Conservation (phyloP, 1,140 invertebrate species). For the Microplitis demolitor region DNA sequence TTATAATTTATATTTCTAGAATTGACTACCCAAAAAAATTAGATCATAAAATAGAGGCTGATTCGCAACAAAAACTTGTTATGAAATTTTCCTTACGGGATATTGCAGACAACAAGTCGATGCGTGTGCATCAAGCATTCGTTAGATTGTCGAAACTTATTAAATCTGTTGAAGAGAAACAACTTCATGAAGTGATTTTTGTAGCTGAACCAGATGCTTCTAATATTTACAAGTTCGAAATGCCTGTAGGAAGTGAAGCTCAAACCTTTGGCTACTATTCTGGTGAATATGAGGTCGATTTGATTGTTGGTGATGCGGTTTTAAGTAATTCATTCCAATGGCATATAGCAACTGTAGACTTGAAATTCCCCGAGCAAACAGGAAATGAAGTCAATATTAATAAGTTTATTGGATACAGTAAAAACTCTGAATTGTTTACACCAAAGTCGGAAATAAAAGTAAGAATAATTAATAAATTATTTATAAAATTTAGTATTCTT, state of each 20-base stretch:
- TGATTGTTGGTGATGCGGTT: slow-evolving; percentile 90
- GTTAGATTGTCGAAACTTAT: slow-evolving; percentile 70
- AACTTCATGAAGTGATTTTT: slow-evolving; percentile 86
- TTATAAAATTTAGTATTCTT: slow-evolving; percentile 52
- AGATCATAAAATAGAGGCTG: slow-evolving; percentile 72
- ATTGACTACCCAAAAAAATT: slow-evolving; percentile 76
- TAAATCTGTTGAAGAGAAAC: slow-evolving; percentile 60
- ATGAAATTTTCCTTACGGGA: slow-evolving; percentile 84
- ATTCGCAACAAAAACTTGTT: slow-evolving; percentile 87
- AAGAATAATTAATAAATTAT: slow-evolving; percentile 17
- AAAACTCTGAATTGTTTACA: slow-evolving; percentile 56
- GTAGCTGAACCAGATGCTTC: slow-evolving; percentile 86
- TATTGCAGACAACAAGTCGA: slow-evolving; percentile 68
- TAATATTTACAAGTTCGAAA: slow-evolving; percentile 88
- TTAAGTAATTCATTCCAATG: slow-evolving; percentile 89
- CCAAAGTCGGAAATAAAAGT: slow-evolving; percentile 85
- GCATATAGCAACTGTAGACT: slow-evolving; percentile 76
- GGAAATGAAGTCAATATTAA: slow-evolving; percentile 47
- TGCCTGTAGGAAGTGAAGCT: slow-evolving; percentile 81
- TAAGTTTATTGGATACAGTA: slow-evolving; percentile 51
- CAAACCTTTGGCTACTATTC: slow-evolving; percentile 80
- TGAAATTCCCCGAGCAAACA: slow-evolving; percentile 70
- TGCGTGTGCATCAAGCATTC: slow-evolving; percentile 91
- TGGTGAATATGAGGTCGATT: slow-evolving; percentile 80
- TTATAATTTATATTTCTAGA: slow-evolving; percentile 50